These are phyloP conservation scores for Megalurothrips usitatus DNA, from an alignment of 2,888 invertebrate species.

Conservation along the genomic window DNA sequence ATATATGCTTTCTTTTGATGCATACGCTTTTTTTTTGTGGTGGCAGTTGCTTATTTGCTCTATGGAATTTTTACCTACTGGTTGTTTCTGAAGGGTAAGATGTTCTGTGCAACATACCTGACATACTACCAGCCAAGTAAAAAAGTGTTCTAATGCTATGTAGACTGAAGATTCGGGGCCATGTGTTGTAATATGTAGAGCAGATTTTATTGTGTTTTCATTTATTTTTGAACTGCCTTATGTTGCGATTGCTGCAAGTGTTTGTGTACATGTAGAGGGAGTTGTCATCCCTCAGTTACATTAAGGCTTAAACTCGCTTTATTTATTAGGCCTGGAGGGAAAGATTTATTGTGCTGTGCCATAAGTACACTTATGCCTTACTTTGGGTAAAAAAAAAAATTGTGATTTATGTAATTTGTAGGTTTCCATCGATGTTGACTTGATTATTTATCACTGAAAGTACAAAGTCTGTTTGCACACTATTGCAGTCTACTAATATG, in stretches of 20 bases:
- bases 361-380: neutral
- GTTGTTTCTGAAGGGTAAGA: neutral
- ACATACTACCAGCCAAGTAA: too few species aligned
- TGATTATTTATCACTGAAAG: neutral
- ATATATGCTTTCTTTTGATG: too few species aligned
- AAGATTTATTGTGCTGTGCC: conserved; percentile 6
- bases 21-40: neutral
- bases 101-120: too few species aligned
- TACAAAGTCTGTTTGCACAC: conserved; percentile 11
- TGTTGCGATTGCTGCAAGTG: neutral
- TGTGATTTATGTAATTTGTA: neutral
- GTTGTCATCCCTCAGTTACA: neutral
- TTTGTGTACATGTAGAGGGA: too few species aligned
- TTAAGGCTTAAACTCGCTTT: neutral
- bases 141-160: neutral
- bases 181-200: neutral
- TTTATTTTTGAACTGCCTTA: neutral
- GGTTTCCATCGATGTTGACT: neutral
- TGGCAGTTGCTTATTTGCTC: neutral
- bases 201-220: neutral
- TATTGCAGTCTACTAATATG: neutral
- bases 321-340: neutral
- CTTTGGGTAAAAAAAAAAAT: neutral
- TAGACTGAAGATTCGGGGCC: conserved; percentile 14
- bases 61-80: neutral